phyloP scores from a whole-genome alignment of 1,140 invertebrate genomes.

The Papilio dardanus region DNA sequence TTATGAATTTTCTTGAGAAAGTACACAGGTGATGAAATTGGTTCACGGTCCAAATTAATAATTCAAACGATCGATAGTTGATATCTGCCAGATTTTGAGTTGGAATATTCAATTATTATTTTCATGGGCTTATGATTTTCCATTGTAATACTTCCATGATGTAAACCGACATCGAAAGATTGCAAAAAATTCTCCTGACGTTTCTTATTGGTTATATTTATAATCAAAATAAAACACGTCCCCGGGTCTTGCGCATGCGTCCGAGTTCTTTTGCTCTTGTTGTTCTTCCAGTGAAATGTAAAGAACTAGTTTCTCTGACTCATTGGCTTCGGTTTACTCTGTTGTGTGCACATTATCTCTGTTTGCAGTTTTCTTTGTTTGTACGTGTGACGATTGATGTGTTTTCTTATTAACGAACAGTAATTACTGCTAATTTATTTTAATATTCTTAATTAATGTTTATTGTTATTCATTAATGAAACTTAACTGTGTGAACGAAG shows the following conservation, averaged over 20 bases:
- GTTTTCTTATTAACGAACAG: conserved; percentile 6
- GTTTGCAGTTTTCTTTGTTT: conserved; percentile 21
- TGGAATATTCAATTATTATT: neutral
- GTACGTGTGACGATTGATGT: conserved; percentile 26
- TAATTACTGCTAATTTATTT: conserved; percentile 11
- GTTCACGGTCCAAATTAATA: neutral
- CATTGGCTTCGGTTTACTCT: conserved; percentile 33
- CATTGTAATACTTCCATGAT: neutral
- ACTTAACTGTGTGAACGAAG: neutral
- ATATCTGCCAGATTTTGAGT: neutral
- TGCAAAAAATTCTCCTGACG: neutral
- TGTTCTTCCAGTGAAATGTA: conserved; percentile 32
- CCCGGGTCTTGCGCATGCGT: conserved; percentile 12
- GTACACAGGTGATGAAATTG: neutral
- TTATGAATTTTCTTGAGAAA: neutral
- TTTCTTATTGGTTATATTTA: neutral
- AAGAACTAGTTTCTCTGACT: conserved; percentile 39
- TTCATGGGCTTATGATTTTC: neutral
- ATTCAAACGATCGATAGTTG: neutral
- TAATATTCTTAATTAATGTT: neutral
- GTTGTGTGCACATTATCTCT: conserved; percentile 29
- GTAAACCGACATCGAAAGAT: neutral
- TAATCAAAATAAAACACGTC: conserved; percentile 30
- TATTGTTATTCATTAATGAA: neutral
- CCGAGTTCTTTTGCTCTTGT: conserved; percentile 33